Base-by-base conservation (phyloP, 2,888 invertebrate species). In the Oscheius myriophilus region DNA sequence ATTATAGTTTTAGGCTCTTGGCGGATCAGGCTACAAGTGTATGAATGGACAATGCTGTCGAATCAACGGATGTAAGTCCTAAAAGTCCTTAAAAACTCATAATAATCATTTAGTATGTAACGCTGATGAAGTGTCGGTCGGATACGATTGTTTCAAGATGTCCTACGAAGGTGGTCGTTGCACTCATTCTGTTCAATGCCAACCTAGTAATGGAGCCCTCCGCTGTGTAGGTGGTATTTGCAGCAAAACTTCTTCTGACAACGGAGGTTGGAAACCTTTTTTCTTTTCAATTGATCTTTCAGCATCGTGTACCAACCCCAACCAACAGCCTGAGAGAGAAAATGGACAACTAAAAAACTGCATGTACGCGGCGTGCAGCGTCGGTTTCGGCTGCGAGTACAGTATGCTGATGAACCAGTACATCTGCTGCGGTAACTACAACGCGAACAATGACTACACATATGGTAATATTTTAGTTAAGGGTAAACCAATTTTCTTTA, bases 331-430 rank as follows among this genome's bases (percentile, higher is more conserved):
- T 16, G 59, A 61, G 61, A 26, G 61, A 51, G 33, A 51, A 21
- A 53, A 53, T 45, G 61, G 53, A 23, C 52, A 12, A 16, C 12
- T 67, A n/a, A 33, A 49, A 25, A 61, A 67, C 54, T 67, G 67
- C 46, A 59, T 67, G 61, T 67, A 67, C 39, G 45, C 33, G 53
- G 25, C 52, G 1, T 67, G 67, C 41, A 67, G 67, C 41, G 52
- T 53, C 12, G 67, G 67, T 3, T 67, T 61, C 54, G 67, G 67
- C 1, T 67, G 67, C 42, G 67, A 67, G 41, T 67, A 67, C 46
- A 67, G 52, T 33, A 41, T 41, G 41, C 23, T 21, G 43, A 45
- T 52, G 14, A 52, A 61, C 26, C 67, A 67, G 33, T 67, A 67
- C 43, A 67, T 67, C 42, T 67, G 67, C 23, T 67, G 67, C 25